Evolutionary conservation across 2,888 invertebrate genomes (phyloP), one percentile per base, ranked within the genome.

Genomic region (Drosophila peninsularis): DNA sequence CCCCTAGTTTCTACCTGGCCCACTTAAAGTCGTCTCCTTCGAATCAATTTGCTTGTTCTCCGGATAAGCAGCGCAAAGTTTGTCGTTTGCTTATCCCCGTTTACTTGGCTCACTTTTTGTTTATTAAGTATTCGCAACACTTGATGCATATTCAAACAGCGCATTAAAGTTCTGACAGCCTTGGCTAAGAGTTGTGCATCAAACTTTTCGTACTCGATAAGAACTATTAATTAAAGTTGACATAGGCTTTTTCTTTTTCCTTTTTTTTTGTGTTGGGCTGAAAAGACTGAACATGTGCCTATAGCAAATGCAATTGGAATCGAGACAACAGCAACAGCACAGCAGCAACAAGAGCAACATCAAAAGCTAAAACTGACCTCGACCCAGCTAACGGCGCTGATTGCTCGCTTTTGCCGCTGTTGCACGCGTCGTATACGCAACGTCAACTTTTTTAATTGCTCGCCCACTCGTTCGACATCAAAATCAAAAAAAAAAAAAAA

Each of bases 341-440:
- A 41, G n/a, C 44, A 45, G n/a, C 49, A 44, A n/a, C 27, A 52
- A 9, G 34, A 52, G 24, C 24, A 54, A 66, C 53, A 52, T 21
- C 42, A 44, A 36, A 24, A 52, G 36, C 19, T 17, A 14, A 53
- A 21, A 44, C 45, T 72, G 75, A 68, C 75, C 75, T 78, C 78
- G 78, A 75, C 55, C 62, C 56, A 58, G 24, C 65, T 57, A 62
- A 64, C 62, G 30, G 39, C 61, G 54, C 54, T 75, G 75, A 75
- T 75, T 78, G 78, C 65, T 78, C 55, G 50, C 54, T 42, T 63
- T 75, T 76, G 54, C 54, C 24, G 66, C 47, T 74, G 61, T 55
- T 49, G 72, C 56, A 75, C 62, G 74, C 41, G 75, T 86, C 82
- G 80, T 85, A 85, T 85, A 83, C 88, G 83, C 88, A 83, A 83